phyloP scores from a whole-genome alignment of 2,888 invertebrate genomes.

The Anticlea derivata region DNA sequence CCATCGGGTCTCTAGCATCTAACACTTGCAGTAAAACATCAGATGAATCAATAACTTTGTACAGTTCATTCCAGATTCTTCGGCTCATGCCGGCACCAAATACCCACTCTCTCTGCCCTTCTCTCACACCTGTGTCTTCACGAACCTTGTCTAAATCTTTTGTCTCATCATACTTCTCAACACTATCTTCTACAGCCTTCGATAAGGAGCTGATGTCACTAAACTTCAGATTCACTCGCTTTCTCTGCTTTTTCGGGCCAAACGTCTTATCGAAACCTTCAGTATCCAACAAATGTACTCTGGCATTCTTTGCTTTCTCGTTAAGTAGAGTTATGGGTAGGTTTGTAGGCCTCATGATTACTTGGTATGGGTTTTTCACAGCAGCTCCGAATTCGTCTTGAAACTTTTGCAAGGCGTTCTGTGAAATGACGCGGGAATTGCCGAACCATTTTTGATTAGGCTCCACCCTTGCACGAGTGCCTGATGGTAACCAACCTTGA shows the following conservation, averaged over 20 bases:
- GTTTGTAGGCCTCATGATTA: conserved; percentile 98
- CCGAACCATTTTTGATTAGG: conserved; percentile 99
- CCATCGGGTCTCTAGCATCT: conserved; percentile 98
- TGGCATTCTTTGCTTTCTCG: conserved; percentile 94
- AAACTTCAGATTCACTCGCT: conserved; percentile 91
- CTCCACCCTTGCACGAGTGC: conserved; percentile 96
- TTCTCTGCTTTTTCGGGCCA: conserved; percentile 96
- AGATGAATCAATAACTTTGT: conserved; percentile 99
- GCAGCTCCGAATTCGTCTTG: conserved; percentile 98
- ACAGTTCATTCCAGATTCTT: conserved; percentile 99
- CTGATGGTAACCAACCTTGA: conserved; percentile 94
- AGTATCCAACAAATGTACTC: conserved; percentile 97
- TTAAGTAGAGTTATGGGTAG: conserved; percentile 97
- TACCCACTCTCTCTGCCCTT: conserved; percentile 95
- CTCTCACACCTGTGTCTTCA: conserved; percentile 91
- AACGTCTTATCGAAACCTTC: conserved; percentile 97
- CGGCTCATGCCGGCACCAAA: conserved; percentile 98
- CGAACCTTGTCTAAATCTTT: conserved; percentile 93
- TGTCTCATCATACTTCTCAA: conserved; percentile 90
- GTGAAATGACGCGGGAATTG: conserved; percentile 98
- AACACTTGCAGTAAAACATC: conserved; percentile 98
- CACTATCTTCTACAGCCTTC: conserved; percentile 87
- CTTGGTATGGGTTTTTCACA: conserved; percentile 97
- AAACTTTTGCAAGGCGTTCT: conserved; percentile 93
- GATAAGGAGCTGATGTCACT: conserved; percentile 91